Conservation (phyloP, 2,888 invertebrate species). For the Lithophane socia region DNA sequence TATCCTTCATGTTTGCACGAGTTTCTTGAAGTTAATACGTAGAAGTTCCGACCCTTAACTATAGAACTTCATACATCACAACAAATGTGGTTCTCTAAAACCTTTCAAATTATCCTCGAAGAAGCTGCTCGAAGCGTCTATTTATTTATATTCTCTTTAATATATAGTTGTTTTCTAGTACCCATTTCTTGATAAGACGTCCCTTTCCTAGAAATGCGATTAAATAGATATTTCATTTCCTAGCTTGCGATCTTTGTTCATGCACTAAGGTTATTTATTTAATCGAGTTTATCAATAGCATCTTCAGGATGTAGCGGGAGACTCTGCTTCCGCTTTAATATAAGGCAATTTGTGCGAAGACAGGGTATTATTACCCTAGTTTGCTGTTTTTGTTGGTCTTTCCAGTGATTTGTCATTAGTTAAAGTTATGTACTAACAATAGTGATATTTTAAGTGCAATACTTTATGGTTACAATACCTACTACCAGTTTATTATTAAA, state of each 20-base stretch:
- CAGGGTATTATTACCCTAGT: too few species aligned
- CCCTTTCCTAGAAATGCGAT: background rate
- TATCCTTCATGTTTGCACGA: background rate
- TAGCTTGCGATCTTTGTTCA: background rate
- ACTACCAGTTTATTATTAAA: background rate
- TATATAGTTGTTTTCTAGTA: too few species aligned
- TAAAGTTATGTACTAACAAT: too few species aligned
- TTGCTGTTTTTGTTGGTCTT: too few species aligned
- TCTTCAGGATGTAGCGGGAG: background rate
- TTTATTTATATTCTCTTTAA: background rate
- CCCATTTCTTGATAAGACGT: background rate
- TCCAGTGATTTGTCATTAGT: too few species aligned
- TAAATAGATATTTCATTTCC: background rate
- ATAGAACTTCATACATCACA: background rate
- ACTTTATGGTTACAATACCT: too few species aligned
- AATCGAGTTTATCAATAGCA: background rate
- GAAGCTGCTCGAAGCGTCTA: background rate
- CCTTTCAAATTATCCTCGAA: background rate
- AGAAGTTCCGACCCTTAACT: background rate
- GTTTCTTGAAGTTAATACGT: too few species aligned
- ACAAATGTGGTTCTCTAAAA: background rate
- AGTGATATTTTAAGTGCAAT: too few species aligned
- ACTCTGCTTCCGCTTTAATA: background rate
- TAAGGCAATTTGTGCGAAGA: background rate
- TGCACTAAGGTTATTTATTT: background rate